Percentiles rank a stretch among this genome's conserved stretches.
Evolutionary conservation across 2,113 vertebrate species (phyloP).

Genomic region (Sterrhoptilus dennistouni): DNA sequence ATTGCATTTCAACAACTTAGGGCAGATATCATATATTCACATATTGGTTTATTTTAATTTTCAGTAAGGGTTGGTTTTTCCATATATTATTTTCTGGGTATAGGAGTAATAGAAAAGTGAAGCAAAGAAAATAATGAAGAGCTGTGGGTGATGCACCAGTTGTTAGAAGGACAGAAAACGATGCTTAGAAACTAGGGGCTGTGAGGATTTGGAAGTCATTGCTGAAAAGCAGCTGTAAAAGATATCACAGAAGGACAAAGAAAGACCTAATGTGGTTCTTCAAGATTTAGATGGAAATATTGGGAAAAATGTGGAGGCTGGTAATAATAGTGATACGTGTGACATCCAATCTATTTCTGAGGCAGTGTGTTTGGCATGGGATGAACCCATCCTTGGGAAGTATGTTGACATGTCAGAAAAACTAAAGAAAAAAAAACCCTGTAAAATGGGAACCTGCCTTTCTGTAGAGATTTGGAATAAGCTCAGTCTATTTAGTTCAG

Average conservation of each 20-base stretch:
- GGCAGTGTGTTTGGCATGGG: fast-evolving
- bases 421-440: background rate
- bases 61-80: background rate
- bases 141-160: background rate
- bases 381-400: background rate
- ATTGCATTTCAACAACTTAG: background rate
- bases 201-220: background rate
- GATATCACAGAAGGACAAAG: background rate
- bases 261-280: background rate
- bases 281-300: background rate
- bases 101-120: background rate
- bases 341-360: background rate
- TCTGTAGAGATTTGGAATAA: background rate
- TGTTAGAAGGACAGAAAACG: background rate
- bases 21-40: background rate
- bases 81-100: background rate
- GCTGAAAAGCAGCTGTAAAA: background rate
- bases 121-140: background rate
- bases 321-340: fast-evolving
- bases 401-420: background rate
- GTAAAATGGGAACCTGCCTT: background rate
- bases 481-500: background rate
- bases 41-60: background rate
- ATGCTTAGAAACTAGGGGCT: background rate
- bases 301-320: background rate